These are phyloP conservation scores for Melanostoma scalare DNA, from an alignment of 2,888 invertebrate genomes.

Conservation along the genomic window DNA sequence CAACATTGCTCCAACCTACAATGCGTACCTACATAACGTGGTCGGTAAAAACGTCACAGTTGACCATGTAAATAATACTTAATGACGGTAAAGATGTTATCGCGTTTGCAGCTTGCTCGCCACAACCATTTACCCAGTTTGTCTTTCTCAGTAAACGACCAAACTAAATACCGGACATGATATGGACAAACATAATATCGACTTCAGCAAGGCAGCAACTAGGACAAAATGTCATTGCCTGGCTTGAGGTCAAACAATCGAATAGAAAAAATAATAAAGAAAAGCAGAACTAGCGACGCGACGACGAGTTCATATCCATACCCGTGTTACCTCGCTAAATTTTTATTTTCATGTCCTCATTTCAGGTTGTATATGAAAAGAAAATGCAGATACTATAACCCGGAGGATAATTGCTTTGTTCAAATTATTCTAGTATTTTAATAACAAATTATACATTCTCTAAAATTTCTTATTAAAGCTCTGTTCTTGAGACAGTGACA, in stretches of 20 bases:
- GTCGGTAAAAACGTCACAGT: conserved; percentile 58
- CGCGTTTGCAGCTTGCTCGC: conserved; percentile 56
- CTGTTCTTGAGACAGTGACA: too few species aligned
- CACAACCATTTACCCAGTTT: conserved; percentile 68
- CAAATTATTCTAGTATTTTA: conserved; percentile 55
- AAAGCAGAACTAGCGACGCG: background rate
- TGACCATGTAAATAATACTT: conserved; percentile 69
- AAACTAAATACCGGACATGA: conserved; percentile 65
- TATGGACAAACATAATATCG: conserved; percentile 54
- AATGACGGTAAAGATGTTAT: conserved; percentile 65
- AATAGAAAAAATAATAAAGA: conserved; percentile 18
- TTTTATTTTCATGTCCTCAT: background rate
- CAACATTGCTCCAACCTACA: conserved; percentile 33
- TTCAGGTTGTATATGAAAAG: conserved; percentile 37
- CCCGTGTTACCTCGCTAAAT: too few species aligned
- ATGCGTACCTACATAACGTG: conserved; percentile 48
- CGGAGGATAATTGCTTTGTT: conserved; percentile 63
- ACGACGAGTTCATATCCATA: background rate
- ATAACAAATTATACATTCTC: conserved; percentile 38
- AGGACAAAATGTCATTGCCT: conserved; percentile 71
- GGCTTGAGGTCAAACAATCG: conserved; percentile 54
- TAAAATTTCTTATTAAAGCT: conserved; percentile 35
- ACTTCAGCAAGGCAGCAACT: conserved; percentile 47
- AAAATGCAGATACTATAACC: conserved; percentile 63
- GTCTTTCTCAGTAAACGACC: conserved; percentile 57